Evolutionary conservation across 2,888 invertebrate genomes (phyloP), one percentile per base, ranked within the genome.

Genomic region (Litoditis marina): DNA sequence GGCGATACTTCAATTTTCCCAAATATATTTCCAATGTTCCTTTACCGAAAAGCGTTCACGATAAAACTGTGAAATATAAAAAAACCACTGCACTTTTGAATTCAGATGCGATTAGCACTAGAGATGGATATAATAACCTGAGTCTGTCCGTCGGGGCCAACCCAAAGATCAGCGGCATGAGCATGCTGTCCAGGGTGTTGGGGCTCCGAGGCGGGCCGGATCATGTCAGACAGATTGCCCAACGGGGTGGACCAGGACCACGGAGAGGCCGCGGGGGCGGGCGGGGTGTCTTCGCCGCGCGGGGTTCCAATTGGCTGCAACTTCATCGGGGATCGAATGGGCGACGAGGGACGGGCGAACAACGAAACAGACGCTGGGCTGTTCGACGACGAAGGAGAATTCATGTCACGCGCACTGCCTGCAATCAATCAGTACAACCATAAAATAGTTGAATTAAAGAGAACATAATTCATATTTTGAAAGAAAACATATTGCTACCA

Each of bases 221-320:
- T 44, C 44, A 44, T 44, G 5, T 44, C 44, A 5, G 44, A 44
- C 3, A 44, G 44, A 44, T 44, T 44, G 19, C 44, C 44, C 25
- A 44, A 44, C 44, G 44, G 44, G 5, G 44, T 44, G 19, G 44
- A 44, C 44, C 44, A 44, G 5, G 44, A 44, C 44, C 44, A 44
- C 6, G 44, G 44, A 22, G 44, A 44, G 5, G 44, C 25, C 19
- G 44, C 44, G 44, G 44, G 44, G 5, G 25, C 44, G 5, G 44
- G 44, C 19, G 19, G 19, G 25, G 19, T 25, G 5, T 44, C 44
- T 25, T 44, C 44, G 19, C 19, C 44, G 44, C 44, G 44, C 44
- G 25, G 19, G 19, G 44, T 25, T n/a, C n/a, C n/a, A n/a, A n/a
- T n/a, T n/a, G n/a, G n/a, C n/a, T n/a, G n/a, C n/a, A n/a, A n/a